Evolutionary conservation across 2,113 vertebrate genomes (phyloP).

Genomic region (Mesitornis unicolor): DNA sequence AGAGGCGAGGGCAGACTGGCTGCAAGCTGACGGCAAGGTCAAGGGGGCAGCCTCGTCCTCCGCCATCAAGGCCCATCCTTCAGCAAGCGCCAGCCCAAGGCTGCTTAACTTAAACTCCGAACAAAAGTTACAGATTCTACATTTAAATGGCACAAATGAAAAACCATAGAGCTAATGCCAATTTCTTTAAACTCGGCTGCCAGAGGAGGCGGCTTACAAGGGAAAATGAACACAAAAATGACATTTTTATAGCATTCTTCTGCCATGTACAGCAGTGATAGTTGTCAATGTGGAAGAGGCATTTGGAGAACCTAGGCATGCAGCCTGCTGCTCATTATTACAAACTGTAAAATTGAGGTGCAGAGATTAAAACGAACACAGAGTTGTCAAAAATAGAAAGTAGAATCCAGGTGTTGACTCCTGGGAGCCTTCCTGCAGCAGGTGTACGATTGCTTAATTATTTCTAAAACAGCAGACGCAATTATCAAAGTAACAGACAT

Average conservation of each 20-base stretch:
- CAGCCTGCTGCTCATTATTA: not conserved
- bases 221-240: not conserved
- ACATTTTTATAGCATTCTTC: not conserved
- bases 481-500: not conserved
- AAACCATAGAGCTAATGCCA: rapidly evolving
- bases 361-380: not conserved
- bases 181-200: not conserved
- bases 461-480: not conserved
- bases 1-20: not conserved
- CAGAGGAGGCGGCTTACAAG: not conserved
- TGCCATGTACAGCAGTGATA: not conserved
- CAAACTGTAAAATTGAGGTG: not conserved
- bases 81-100: rapidly evolving
- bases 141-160: not conserved
- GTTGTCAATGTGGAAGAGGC: not conserved
- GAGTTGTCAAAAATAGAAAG: not conserved
- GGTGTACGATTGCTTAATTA: rapidly evolving
- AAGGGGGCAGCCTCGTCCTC: not conserved
- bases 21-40: not conserved
- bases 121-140: rapidly evolving
- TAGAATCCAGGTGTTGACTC: not conserved
- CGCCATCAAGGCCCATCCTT: not conserved
- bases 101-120: not conserved
- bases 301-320: not conserved
- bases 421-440: not conserved